Percentiles rank a stretch among this genome's conserved stretches.
Conservation (phyloP, 2,888 invertebrate genomes). For the Rhimphoctona megacephalus region DNA sequence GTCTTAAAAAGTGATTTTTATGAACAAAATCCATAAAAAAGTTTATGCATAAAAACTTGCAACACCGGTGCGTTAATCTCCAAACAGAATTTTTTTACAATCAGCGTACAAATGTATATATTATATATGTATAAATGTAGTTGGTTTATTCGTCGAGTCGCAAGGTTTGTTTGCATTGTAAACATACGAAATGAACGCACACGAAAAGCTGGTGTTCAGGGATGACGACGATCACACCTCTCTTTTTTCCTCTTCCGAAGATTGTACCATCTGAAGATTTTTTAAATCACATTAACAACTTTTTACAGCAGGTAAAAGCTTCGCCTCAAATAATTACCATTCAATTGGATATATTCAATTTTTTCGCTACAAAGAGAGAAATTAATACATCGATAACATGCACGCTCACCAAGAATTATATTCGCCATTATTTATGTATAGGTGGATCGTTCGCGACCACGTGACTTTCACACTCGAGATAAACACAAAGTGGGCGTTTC, state of each 20-base stretch:
- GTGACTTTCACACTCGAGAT: conserved; percentile 19
- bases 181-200: conserved; percentile 25
- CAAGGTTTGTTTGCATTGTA: conserved; percentile 43
- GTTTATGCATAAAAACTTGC: neutral
- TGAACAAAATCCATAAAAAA: neutral
- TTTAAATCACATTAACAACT: neutral
- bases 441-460: neutral
- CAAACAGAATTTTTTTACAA: conserved; percentile 8
- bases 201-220: conserved; percentile 27
- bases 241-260: neutral
- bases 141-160: conserved; percentile 3
- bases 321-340: neutral
- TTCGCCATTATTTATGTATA: neutral
- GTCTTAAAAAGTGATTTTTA: neutral
- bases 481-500: conserved; percentile 41
- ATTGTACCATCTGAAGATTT: neutral
- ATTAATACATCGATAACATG: neutral
- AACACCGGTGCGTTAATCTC: neutral
- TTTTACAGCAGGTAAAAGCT: conserved; percentile 16
- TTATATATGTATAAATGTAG: neutral
- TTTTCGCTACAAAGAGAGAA: neutral
- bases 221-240: neutral
- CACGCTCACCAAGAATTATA: neutral
- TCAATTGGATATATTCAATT: neutral
- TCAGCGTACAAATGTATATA: neutral